Evolutionary conservation across 1,140 invertebrate genomes (phyloP).

Genomic region (Aleiodes sp.): DNA sequence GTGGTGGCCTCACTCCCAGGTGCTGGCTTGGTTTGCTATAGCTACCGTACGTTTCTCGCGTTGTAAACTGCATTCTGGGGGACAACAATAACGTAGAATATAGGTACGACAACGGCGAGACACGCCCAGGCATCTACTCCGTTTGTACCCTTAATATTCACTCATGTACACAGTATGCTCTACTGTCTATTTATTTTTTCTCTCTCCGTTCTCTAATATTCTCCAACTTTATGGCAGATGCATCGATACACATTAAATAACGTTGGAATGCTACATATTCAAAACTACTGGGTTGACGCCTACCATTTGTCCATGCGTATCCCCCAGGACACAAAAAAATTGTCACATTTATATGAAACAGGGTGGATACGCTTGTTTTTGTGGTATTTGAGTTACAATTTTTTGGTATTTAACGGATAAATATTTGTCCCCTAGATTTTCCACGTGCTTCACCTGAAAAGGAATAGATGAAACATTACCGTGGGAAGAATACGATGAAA

Average conservation of each 20-base stretch:
- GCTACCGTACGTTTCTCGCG: neutral
- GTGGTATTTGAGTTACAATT: neutral
- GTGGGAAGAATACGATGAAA: too few species aligned
- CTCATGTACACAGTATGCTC: constrained; percentile 32
- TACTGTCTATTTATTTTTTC: constrained; percentile 14
- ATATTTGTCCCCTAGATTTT: neutral
- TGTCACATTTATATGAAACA: neutral
- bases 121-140: constrained; percentile 51
- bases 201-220: neutral
- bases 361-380: constrained; percentile 29
- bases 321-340: too few species aligned
- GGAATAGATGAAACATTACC: too few species aligned
- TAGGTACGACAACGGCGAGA: constrained; percentile 49
- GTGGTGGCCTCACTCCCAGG: constrained; percentile 53
- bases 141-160: constrained; percentile 50
- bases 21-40: constrained; percentile 41
- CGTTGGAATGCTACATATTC: neutral
- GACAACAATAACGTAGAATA: constrained; percentile 41
- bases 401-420: constrained; percentile 1
- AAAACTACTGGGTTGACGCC: neutral
- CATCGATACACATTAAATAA: constrained; percentile 29
- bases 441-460: too few species aligned
- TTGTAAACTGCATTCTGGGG: constrained; percentile 21
- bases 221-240: constrained; percentile 14
- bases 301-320: neutral